Evolutionary conservation across 2,797 vertebrate species (phyloP).

Genomic region (Coluber constrictor): DNA sequence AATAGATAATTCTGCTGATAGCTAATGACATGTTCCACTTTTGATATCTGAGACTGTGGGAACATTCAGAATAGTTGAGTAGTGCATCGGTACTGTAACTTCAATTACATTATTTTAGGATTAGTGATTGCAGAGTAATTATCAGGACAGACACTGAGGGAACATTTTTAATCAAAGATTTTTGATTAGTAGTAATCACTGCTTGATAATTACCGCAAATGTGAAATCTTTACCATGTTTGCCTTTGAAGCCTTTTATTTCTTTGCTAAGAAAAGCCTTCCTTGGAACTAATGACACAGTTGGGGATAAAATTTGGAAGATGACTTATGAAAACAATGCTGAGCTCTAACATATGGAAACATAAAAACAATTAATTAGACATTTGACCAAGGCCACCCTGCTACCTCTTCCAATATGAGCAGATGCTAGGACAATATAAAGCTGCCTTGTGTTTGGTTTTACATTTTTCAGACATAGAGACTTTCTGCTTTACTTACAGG

Average conservation of each 20-base stretch:
- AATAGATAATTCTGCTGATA: background rate
- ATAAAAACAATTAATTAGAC: conserved; percentile 51
- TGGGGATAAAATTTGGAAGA: conserved; percentile 49
- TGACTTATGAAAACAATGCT: conserved; percentile 38
- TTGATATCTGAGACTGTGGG: background rate
- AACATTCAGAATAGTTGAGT: background rate
- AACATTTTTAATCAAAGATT: conserved; percentile 64
- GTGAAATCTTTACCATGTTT: conserved; percentile 46
- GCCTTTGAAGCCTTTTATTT: conserved; percentile 65
- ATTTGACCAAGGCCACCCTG: conserved; percentile 39
- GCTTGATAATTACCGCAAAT: conserved; percentile 59
- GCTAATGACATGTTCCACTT: background rate
- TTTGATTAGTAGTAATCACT: conserved; percentile 69
- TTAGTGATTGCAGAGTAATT: conserved; percentile 55
- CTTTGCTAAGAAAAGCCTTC: conserved; percentile 58
- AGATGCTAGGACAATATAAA: conserved; percentile 45
- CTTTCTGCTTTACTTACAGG: conserved; percentile 44
- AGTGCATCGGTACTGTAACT: conserved; percentile 6
- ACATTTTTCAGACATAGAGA: conserved; percentile 41
- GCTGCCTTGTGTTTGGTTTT: conserved; percentile 47
- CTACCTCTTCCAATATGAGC: conserved; percentile 33
- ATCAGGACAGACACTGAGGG: conserved; percentile 51
- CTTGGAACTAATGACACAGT: conserved; percentile 55
- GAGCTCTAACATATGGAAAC: conserved; percentile 35
- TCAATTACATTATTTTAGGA: conserved; percentile 36